Evolutionary conservation across 2,888 invertebrate genomes (phyloP).

Genomic region (Cantharis nigra): DNA sequence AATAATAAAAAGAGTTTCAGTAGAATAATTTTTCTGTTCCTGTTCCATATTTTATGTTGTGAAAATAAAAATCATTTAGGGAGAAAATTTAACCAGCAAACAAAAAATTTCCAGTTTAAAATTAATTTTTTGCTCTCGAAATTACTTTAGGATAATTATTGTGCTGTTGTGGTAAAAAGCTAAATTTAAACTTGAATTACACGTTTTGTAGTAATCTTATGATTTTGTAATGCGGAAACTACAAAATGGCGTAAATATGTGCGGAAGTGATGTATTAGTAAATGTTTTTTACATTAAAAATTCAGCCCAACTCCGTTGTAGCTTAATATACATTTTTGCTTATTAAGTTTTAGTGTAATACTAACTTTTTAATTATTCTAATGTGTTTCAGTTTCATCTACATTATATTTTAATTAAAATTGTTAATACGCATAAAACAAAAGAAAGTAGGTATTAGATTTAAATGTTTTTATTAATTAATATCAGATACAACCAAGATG

Average conservation of each 20-base stretch:
- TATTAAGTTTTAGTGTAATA: not conserved
- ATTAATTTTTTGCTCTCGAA: not conserved
- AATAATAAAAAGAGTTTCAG: not conserved
- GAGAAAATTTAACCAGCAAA: not conserved
- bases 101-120: not conserved
- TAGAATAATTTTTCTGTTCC: not conserved
- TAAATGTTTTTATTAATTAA: no score
- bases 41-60: not conserved
- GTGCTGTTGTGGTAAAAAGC: not conserved
- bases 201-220: not conserved
- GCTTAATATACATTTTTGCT: not conserved
- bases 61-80: not conserved
- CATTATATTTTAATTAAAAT: not conserved
- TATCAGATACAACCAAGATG: not conserved
- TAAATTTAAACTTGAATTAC: not conserved
- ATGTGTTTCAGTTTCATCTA: not conserved
- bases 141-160: not conserved
- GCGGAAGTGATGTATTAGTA: not conserved
- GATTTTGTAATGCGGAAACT: not conserved
- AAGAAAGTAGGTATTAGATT: not conserved
- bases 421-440: not conserved
- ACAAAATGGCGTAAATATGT: not conserved
- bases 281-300: not conserved
- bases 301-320: not conserved
- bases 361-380: not conserved